Evolutionary conservation across 2,797 vertebrate genomes (phyloP), one percentile per base, ranked within the genome.

Genomic region (Bovichtus diacanthus): DNA sequence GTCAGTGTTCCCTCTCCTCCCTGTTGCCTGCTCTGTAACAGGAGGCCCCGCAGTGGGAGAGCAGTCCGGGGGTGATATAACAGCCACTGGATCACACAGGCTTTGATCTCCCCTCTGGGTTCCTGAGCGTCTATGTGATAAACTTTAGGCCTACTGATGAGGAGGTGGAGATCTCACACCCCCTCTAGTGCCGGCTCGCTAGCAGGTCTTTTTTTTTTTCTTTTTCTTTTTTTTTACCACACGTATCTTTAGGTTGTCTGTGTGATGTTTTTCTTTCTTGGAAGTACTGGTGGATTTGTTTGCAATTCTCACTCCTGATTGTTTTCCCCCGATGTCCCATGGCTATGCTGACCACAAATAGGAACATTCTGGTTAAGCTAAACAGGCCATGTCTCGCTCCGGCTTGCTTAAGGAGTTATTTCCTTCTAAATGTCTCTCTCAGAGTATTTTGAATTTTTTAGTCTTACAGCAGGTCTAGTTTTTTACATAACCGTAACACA

Each of bases 21-120:
- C 65, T 29, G 44, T 55, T 83, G 76, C 50, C 66, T 66, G 66
- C 23, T 0, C 71, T 10, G 23, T 83, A 84, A 88, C 77, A 61
- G 87, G 84, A 81, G 88, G 84, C 85, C 81, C 86, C 54, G 36
- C 82, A 64, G 80, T 81, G 83, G 90, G 88, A 80, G 74, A 83
- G 81, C 82, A 59, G 84, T 74, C 83, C 5, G n/a, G 76, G 77
- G 81, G 83, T 87, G 90, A 86, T 88, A 76, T 82, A 88, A 90
- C 84, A 89, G 85, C 87, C 81, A 83, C 83, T 81, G 88, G 87
- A 93, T 92, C 92, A 90, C 87, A 85, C 78, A 71, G 66, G 65
- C 91, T 93, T 92, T 92, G 88, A 91, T 92, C 87, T 73, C 66
- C 86, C 80, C 78, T 86, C 79, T 80, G 83, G 87, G 84, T 86